These are phyloP conservation scores for Lasioglossum lativentre DNA, from an alignment of 2,888 invertebrate genomes.

Conservation along the genomic window DNA sequence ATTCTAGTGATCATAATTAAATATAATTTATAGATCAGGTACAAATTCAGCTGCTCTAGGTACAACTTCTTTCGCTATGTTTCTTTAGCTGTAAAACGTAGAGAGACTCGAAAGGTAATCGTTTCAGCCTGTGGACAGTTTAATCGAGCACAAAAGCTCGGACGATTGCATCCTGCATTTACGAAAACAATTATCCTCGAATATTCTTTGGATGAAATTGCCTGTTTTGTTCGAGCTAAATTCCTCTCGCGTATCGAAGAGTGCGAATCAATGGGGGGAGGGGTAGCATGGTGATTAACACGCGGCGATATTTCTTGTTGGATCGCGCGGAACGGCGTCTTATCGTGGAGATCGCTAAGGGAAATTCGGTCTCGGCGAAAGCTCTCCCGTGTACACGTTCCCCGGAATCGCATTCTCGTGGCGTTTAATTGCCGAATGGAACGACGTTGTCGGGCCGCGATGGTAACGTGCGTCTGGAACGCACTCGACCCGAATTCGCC, in stretches of 20 bases:
- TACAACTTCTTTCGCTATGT: too few species aligned
- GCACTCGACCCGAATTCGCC: slow-evolving; percentile 5
- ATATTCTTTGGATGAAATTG: neutral
- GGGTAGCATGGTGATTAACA: neutral
- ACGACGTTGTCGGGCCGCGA: slow-evolving; percentile 17
- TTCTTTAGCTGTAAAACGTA: neutral
- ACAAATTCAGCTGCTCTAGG: too few species aligned
- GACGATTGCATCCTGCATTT: neutral
- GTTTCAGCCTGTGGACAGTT: neutral
- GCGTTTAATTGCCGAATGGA: slow-evolving; percentile 50
- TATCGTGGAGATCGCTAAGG: neutral
- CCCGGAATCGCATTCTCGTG: slow-evolving; percentile 32
- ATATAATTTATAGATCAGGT: too few species aligned
- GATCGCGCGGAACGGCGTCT: neutral
- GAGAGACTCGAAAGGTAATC: neutral
- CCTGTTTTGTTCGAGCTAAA: neutral
- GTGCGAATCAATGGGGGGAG: neutral
- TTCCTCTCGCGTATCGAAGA: neutral
- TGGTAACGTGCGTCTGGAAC: neutral
- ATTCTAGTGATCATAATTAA: too few species aligned
- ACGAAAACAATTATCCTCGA: neutral
- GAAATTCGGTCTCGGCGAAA: slow-evolving; percentile 4
- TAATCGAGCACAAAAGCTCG: neutral
- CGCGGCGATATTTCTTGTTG: neutral
- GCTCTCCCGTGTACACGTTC: neutral